Evolutionary conservation across 2,113 vertebrate genomes (phyloP), one percentile per base, ranked within the genome.

Genomic region (Callithrix jacchus): DNA sequence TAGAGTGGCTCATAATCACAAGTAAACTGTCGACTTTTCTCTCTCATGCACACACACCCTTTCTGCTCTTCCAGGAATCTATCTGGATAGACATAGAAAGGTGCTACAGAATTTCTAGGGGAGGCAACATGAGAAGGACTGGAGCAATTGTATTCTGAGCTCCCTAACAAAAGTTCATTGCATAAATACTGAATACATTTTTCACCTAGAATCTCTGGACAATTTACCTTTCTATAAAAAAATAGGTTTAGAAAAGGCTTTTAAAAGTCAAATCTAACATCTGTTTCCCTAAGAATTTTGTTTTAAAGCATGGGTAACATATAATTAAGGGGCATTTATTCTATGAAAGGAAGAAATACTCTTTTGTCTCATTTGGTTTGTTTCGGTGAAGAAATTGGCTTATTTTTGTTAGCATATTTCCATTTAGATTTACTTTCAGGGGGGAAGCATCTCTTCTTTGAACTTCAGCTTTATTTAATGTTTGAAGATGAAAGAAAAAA

Each of bases 351-450:
- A 11, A 58, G 52, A 89, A 8, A 86, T 32, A 68, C 23, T 94
- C 58, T 91, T 35, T 52, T 92, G 11, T 66, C 40, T 92, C 32
- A 40, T 86, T 85, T 89, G 66, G 20, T 35, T 79, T 90, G 13
- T 81, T 93, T 87, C 30, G 7, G 80, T 61, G 40, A 90, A 79
- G 18, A 88, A 45, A 42, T 8, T 58, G 64, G 35, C 81, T 91
- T 88, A 74, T 56, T 21, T 73, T 52, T 83, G 21, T 77, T 92
- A 87, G 83, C 3, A 3, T 58, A 85, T 80, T 95, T 92, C 30
- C 42, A 66, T 92, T 91, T 76, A 90, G 76, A 81, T 66, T 94
- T 91, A 42, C 10, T 84, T 96, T 90, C 23, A 70, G 68, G 76
- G 20, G 6, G 18, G 13, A 7, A 66, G 37, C 4, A 87, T 74